Base-by-base conservation (phyloP, 2,113 vertebrate genomes). In the Austrofundulus limnaeus region DNA sequence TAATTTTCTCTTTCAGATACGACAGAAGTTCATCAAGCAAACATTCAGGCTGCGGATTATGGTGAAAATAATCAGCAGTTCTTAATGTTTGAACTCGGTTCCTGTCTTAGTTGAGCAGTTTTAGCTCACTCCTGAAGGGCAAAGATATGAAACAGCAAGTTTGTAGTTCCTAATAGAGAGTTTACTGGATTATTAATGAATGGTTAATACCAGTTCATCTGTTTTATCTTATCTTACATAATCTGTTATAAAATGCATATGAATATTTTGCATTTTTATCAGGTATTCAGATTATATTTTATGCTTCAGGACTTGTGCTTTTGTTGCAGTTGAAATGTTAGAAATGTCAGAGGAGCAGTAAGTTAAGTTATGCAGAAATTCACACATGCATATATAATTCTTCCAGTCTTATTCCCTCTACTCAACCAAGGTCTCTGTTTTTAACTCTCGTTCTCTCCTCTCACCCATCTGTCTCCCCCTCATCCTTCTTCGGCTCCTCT, bases 121-220 rank as follows among this genome's bases (percentile, higher is more conserved):
- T 41, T 12, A 23, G 48, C 24, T 21, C 3, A 14, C 25, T 66
- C 34, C 41, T 48, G 0, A 8, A 43, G 37, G 55, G 45, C 48
- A 21, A 72, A 72, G 39, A 48, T 47, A 50, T 23, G 37, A 63
- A 41, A 39, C 16, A 43, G 46, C 28, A 21, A 2, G 50, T 66
- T 50, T 56, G 61, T n/a, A 13, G 1, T 45, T 28, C 7, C 28
- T n/a, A 16, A 13, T 11, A 23, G 28, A 61, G 16, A 62, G 47
- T 50, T 46, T 28, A 61, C 61, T 2, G 0, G 60, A 20, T 41
- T 48, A 16, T 13, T 57, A 81, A 76, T 76, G 53, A 83, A 78
- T 80, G 75, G 81, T 81, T 62, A 70, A 70, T 25, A 42, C 46
- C 59, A 5, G 19, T 64, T 43, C 78, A 68, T 80, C 39, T n/a